These are phyloP conservation scores for Acanthoscelides obtectus DNA, from an alignment of 2,888 invertebrate genomes.

Conservation along the genomic window DNA sequence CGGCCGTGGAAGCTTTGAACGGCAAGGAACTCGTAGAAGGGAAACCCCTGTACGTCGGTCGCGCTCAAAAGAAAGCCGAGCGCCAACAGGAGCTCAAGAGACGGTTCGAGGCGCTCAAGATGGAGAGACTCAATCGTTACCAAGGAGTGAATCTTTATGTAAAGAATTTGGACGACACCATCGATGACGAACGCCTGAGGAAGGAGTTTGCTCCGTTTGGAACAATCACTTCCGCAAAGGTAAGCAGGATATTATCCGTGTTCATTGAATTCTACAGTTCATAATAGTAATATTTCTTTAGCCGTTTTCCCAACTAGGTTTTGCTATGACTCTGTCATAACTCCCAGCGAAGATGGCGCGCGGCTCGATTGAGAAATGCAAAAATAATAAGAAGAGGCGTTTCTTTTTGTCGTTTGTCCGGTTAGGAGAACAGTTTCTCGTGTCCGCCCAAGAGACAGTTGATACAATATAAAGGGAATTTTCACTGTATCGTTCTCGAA, in stretches of 20 bases:
- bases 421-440: no score
- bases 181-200: conserved; percentile 93
- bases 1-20: conserved; percentile 87
- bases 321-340: no score
- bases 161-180: conserved; percentile 95
- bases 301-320: no score
- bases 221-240: conserved; percentile 98
- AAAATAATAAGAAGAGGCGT: no score
- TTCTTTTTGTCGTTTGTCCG: no score
- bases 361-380: no score
- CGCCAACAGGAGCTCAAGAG: conserved; percentile 96
- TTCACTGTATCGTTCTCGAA: no score
- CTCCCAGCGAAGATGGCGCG: no score
- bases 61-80: conserved; percentile 98
- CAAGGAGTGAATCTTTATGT: conserved; percentile 97
- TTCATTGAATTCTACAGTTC: no score
- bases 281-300: no score
- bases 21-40: conserved; percentile 80
- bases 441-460: no score
- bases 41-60: conserved; percentile 88
- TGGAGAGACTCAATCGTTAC: conserved; percentile 82
- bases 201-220: conserved; percentile 95
- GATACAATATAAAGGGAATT: no score
- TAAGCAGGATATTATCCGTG: conserved; percentile 44
- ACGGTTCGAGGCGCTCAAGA: conserved; percentile 92